Evolutionary conservation across 2,113 vertebrate species (phyloP), one percentile per base, ranked within the genome.

Genomic region (Actenoides lindsayi): DNA sequence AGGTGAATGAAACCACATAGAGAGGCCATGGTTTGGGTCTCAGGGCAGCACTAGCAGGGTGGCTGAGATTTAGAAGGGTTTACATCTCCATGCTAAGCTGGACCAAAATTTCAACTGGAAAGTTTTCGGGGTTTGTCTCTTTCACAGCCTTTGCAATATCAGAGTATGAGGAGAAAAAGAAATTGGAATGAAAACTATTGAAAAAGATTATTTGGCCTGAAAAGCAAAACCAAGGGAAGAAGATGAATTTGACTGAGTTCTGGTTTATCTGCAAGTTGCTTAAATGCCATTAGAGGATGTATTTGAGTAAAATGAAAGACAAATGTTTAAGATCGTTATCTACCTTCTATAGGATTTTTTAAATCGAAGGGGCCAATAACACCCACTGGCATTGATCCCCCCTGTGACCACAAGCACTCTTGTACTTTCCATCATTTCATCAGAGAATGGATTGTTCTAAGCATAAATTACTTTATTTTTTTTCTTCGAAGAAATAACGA

Each of bases 301-400:
- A 70, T 79, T 85, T 74, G 65, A 94, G 91, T 68, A 39, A 87
- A 93, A 93, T 71, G 57, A 86, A 92, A 95, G 50, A n/a, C 37
- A 80, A 81, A 65, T 59, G 4, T 89, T 90, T 87, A 92, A 86
- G 42, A 95, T 89, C 3, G 0, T 86, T 93, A 93, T 70, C 71
- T 44, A 83, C n/a, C 60, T 80, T 73, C 71, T 48, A 46, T 41
- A 4, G 1, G 44, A 74, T 69, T 83, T 90, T 90, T 83, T 46
- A 54, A 12, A 83, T 74, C 76, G 89, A 81, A 80, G 48, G 10
- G 92, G 71, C 64, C 82, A 80, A 77, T 16, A 94, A 62, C 53
- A 92, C n/a, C 16, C 41, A 46, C 31, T 33, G n/a, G 42, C 46
- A 78, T 31, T 19, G 65, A 75, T 79, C 4, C 13, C 33, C 50